Evolutionary conservation across 2,888 invertebrate genomes (phyloP).

Genomic region (Sarcophaga variegata): DNA sequence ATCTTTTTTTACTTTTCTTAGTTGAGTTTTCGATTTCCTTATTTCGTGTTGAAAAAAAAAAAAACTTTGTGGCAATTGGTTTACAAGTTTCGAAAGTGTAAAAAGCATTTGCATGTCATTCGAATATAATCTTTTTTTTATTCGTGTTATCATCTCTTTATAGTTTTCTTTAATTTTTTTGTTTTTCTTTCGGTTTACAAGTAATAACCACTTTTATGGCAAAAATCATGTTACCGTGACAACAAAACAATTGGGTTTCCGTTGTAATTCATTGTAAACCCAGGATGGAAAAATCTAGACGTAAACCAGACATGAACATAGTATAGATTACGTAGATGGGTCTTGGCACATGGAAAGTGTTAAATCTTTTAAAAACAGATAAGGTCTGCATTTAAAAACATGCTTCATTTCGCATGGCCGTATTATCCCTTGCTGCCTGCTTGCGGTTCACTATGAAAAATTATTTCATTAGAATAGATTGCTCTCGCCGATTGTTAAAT

Average conservation of each 20-base stretch:
- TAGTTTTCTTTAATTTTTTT: neutral
- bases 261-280: constrained; percentile 14
- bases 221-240: constrained; percentile 30
- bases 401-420: too few species aligned
- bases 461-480: too few species aligned
- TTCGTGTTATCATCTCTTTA: neutral
- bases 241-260: constrained; percentile 59
- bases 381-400: too few species aligned
- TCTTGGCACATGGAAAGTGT: too few species aligned
- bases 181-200: neutral
- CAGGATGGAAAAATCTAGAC: too few species aligned
- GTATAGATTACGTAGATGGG: too few species aligned
- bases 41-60: neutral
- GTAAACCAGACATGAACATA: too few species aligned
- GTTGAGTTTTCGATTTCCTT: neutral
- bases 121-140: neutral
- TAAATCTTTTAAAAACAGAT: too few species aligned
- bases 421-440: too few species aligned
- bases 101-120: neutral
- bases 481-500: too few species aligned
- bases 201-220: neutral
- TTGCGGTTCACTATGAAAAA: too few species aligned
- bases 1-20: too few species aligned
- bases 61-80: neutral
- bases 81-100: neutral